A percentile compares a stretch with the other conserved stretches of the same genome.
phyloP scores from a whole-genome alignment of 2,113 vertebrate species.

The Actenoides hombroni region DNA sequence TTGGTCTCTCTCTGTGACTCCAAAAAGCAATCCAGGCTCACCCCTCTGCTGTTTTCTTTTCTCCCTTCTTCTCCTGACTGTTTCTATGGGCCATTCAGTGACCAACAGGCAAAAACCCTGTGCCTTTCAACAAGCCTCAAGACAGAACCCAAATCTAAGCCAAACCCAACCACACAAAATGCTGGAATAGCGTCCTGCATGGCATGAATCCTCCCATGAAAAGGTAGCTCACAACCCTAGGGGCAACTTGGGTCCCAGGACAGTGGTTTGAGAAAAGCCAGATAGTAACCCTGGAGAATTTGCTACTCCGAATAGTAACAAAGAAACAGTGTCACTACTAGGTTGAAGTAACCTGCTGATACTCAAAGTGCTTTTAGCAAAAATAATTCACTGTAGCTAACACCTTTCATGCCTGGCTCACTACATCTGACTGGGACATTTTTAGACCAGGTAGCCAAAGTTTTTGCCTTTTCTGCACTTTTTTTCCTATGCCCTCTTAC shows the following conservation, averaged over 20 bases:
- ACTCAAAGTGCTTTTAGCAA: neutral
- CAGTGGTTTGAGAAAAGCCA: neutral
- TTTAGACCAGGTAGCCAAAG: neutral
- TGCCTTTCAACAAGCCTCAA: neutral
- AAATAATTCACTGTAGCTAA: neutral
- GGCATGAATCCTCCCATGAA: accelerated
- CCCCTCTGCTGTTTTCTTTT: neutral
- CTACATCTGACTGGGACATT: neutral
- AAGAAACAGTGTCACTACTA: neutral
- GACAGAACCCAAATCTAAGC: neutral
- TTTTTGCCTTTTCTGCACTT: neutral
- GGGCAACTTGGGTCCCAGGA: neutral
- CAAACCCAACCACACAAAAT: neutral
- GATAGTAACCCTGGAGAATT: neutral
- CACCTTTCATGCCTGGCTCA: neutral
- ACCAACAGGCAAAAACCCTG: neutral
- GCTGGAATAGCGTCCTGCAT: neutral
- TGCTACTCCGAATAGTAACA: neutral
- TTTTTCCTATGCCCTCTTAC: neutral
- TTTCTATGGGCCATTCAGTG: neutral
- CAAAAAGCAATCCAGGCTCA: neutral
- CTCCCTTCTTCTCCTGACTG: neutral
- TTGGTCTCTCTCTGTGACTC: neutral
- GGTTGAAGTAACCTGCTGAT: neutral
- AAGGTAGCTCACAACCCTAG: neutral